Conservation (phyloP, 2,113 vertebrate genomes). For the Anguilla rostrata region DNA sequence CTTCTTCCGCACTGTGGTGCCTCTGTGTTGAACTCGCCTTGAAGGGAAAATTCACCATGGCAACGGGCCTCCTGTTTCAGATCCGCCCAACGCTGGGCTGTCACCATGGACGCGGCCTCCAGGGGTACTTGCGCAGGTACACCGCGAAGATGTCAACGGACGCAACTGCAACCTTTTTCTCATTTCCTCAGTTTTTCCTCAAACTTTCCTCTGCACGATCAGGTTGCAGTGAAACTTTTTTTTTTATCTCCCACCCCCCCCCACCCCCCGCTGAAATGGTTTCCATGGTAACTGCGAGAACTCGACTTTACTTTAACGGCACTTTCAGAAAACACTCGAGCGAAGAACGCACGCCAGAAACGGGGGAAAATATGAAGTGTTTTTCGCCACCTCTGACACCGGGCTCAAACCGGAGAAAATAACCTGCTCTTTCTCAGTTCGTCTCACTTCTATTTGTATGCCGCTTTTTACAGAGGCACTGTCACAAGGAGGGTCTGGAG, state of each 20-base stretch:
- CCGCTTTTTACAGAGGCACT: no score
- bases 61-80: slow-evolving; percentile 37
- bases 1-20: slow-evolving; percentile 21
- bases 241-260: slow-evolving; percentile 34
- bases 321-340: not conserved
- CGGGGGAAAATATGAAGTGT: not conserved
- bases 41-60: slow-evolving; percentile 36
- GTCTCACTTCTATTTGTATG: no score
- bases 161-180: slow-evolving; percentile 60
- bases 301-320: slow-evolving; percentile 26
- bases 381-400: not conserved
- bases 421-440: not conserved
- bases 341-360: not conserved
- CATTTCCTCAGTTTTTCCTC: slow-evolving; percentile 28
- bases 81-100: slow-evolving; percentile 24
- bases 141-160: slow-evolving; percentile 57
- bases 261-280: slow-evolving; percentile 13
- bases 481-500: not conserved
- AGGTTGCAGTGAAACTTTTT: slow-evolving; percentile 39
- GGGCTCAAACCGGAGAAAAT: not conserved
- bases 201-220: slow-evolving; percentile 45
- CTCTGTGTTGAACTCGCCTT: slow-evolving; percentile 15
- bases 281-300: slow-evolving; percentile 54
- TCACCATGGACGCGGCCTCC: slow-evolving; percentile 68
- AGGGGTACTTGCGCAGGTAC: slow-evolving; percentile 51